Percentiles rank a stretch among this genome's conserved stretches.
Conservation (phyloP, 2,113 vertebrate species). For the Myotis brandtii region DNA sequence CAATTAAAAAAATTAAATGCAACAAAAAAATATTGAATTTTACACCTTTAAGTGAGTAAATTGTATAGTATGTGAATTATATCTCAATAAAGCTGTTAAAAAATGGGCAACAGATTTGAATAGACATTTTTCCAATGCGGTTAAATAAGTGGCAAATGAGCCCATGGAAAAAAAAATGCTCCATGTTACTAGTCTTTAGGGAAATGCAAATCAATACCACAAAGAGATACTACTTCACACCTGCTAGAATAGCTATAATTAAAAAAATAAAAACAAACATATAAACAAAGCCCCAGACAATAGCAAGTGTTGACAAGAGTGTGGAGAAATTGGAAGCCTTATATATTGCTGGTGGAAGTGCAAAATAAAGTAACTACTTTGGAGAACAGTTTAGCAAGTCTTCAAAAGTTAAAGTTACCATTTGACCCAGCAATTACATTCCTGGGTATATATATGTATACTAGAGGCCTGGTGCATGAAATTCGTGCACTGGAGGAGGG, state of each 20-base stretch:
- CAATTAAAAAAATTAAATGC: neutral
- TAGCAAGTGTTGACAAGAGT: neutral
- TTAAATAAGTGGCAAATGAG: neutral
- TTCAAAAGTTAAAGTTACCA: neutral
- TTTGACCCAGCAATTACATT: neutral
- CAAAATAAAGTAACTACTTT: neutral
- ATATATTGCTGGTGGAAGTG: neutral
- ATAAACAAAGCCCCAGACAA: neutral
- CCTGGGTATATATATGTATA: too few relatives aligned
- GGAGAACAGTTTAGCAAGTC: neutral
- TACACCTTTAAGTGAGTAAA: neutral
- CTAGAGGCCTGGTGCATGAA: too few relatives aligned
- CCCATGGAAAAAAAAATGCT: neutral
- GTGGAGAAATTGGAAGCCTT: neutral
- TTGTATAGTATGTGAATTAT: neutral
- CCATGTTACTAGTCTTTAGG: neutral
- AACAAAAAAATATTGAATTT: neutral
- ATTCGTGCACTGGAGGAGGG: too few relatives aligned
- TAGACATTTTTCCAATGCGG: neutral
- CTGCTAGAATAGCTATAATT: neutral
- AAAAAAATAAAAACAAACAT: neutral
- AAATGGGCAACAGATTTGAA: neutral
- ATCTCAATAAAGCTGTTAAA: neutral
- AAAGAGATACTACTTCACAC: neutral
- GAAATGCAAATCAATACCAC: neutral